Conservation (phyloP, 2,797 vertebrate species). For the Lutjanus campechanus region DNA sequence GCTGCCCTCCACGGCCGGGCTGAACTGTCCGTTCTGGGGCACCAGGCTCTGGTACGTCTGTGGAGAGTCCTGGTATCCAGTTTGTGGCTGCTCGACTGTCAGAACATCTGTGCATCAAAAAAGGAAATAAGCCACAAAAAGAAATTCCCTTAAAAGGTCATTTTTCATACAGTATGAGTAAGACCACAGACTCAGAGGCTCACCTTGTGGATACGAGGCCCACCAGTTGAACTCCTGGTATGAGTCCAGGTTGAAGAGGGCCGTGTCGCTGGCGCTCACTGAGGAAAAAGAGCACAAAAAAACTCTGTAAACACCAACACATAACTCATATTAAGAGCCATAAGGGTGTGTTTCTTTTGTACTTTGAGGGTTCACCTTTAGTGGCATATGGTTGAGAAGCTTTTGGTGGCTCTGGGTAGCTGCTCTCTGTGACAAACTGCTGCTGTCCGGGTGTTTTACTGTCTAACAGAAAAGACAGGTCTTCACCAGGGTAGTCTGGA, state of each 20-base stretch:
- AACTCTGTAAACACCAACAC: not conserved
- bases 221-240: constrained; percentile 86
- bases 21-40: constrained; percentile 77
- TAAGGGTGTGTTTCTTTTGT: not conserved
- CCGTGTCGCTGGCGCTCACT: constrained; percentile 70
- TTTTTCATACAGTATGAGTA: not conserved
- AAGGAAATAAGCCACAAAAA: constrained; percentile 12
- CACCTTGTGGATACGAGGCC: constrained; percentile 83
- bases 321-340: not conserved
- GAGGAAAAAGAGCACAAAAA: not conserved
- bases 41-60: constrained; percentile 85
- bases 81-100: constrained; percentile 71
- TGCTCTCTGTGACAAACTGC: constrained; percentile 71
- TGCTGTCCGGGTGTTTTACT: constrained; percentile 78
- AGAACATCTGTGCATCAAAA: constrained; percentile 64
- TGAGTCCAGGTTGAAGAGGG: constrained; percentile 83
- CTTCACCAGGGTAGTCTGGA: constrained; percentile 88
- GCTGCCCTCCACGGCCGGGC: constrained; percentile 72
- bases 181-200: constrained; percentile 24
- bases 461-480: constrained; percentile 90
- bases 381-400: constrained; percentile 51
- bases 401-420: constrained; percentile 65
- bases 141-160: not conserved
- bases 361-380: constrained; percentile 76
- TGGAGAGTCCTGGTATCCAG: constrained; percentile 79